These are phyloP conservation scores for Drosophila paramelanica DNA, from an alignment of 2,888 invertebrate genomes.

Conservation along the genomic window DNA sequence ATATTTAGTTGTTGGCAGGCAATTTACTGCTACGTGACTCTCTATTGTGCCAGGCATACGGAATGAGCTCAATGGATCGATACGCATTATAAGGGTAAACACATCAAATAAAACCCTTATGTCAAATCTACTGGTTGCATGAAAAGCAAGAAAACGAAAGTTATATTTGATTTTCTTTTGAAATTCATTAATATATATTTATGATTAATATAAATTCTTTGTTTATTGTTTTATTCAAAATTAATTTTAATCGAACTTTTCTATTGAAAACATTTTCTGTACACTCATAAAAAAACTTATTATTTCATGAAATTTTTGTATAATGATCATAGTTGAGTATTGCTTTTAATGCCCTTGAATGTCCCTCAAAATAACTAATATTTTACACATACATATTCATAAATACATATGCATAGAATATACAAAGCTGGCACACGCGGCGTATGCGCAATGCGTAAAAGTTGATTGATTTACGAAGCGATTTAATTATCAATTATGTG, in stretches of 20 bases:
- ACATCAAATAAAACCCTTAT: constrained; percentile 21
- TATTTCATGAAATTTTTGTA: too few species aligned
- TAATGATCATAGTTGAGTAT: background rate
- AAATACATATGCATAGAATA: background rate
- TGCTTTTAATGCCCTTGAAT: constrained; percentile 32
- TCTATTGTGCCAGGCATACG: constrained; percentile 38
- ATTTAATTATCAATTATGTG: constrained; percentile 9
- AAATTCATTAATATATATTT: background rate
- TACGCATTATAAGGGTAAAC: constrained; percentile 47
- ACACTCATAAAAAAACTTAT: too few species aligned
- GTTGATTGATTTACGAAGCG: constrained; percentile 43
- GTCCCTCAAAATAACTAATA: constrained; percentile 37
- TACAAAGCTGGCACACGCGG: constrained; percentile 20
- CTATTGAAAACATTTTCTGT: too few species aligned
- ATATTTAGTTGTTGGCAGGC: constrained; percentile 40
- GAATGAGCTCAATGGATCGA: constrained; percentile 52
- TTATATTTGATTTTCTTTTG: background rate
- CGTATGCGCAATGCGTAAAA: constrained; percentile 47
- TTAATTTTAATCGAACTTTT: too few species aligned
- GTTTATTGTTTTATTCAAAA: too few species aligned
- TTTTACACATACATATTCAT: background rate
- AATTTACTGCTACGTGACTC: constrained; percentile 56
- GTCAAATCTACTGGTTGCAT: background rate
- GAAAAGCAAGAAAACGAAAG: background rate
- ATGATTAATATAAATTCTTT: background rate